Percentiles rank a stretch among this genome's conserved stretches.
Conservation (phyloP, 2,797 vertebrate genomes). For the Thripadectes ignobilis region DNA sequence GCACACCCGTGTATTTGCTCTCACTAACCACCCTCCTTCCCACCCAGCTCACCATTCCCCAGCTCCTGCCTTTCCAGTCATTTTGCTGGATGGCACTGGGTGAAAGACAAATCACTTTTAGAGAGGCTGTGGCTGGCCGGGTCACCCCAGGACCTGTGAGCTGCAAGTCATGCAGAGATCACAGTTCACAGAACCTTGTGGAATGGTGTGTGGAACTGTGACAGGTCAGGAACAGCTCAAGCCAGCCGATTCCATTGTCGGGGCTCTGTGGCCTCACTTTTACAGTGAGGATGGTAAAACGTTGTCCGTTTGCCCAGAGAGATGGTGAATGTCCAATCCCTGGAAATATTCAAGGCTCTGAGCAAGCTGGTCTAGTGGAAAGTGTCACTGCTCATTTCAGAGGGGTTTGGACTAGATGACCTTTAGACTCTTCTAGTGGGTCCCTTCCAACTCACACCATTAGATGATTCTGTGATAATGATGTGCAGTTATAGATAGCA, state of each 20-base stretch:
- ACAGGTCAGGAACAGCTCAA: background rate
- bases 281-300: too few species aligned
- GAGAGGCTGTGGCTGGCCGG: background rate
- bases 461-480: background rate
- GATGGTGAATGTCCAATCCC: background rate
- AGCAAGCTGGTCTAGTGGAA: background rate
- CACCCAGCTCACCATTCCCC: background rate
- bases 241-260: accelerated
- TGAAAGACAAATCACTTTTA: background rate
- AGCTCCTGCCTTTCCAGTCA: background rate
- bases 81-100: background rate
- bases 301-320: background rate
- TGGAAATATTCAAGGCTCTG: background rate
- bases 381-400: background rate
- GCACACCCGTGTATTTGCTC: background rate
- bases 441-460: background rate
- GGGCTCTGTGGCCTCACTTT: background rate
- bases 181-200: background rate
- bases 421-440: background rate
- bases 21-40: background rate
- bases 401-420: background rate
- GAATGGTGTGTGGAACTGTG: background rate
- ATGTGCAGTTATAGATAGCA: background rate
- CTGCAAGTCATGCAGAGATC: background rate
- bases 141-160: background rate